Evolutionary conservation across 2,113 vertebrate species (phyloP), one percentile per base, ranked within the genome.

Genomic region (Chlorodrepanis virens): DNA sequence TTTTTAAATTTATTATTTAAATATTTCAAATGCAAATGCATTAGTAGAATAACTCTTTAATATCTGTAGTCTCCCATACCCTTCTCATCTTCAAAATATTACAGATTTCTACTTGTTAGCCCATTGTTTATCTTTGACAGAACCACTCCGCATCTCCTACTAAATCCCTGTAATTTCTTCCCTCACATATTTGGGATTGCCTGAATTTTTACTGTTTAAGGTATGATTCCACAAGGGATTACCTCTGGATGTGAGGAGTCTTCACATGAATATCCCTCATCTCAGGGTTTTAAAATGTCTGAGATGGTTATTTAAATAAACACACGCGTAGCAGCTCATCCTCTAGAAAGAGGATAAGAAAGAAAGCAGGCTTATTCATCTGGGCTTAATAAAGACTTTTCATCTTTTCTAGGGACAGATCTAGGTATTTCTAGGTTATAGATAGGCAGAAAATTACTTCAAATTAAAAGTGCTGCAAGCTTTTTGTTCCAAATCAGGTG

Each of bases 291-390:
- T 89, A 84, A 96, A 87, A 21, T 33, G 35, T 93, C 83, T 79
- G 28, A 69, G 12, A 59, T 45, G 14, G 44, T 89, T 94, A 77
- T 92, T 93, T 94, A 87, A 95, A 94, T 89, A 85, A 92, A 75
- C 37, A 75, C 11, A 61, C 4, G 2, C 25, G n/a, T 56, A 88
- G 68, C 19, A 89, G 40, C 33, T 94, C 44, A 72, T 89, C 63
- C 21, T 83, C 22, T 74, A 44, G 49, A 80, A 93, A 87, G 14
- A 4, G 11, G 37, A 52, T 54, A 85, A 93, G 44, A 63, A 91
- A 71, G 33, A 47, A 61, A 44, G 23, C 0, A 83, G 85, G 20
- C 29, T 94, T 53, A 64, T 28, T 94, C 37, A 84, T 28, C 37
- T 59, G n/a, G 20, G 20, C 9, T 89, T 94, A 93, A 49, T 28